Evolutionary conservation across 2,888 invertebrate species (phyloP), one percentile per base, ranked within the genome.

Genomic region (Sericinus montela): DNA sequence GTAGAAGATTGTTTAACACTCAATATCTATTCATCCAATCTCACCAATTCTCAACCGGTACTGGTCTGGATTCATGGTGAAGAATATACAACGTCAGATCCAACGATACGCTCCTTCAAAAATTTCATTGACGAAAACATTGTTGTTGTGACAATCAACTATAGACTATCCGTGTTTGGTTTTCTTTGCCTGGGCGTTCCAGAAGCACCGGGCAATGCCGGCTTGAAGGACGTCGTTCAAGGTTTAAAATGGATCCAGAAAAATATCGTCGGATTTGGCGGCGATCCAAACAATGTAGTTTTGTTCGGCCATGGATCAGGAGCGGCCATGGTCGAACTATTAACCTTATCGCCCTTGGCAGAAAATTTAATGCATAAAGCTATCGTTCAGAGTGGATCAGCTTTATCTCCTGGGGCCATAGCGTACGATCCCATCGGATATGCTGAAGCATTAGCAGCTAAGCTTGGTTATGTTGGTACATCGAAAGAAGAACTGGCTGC

Each of bases 261-360:
- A 44, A 94, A 97, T 67, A 94, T 95, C 32, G 81, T 62, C 1
- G 82, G 89, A 37, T 96, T 97, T 68, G 94, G 95, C 8, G 96
- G 96, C 0, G 92, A 97, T 74, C 91, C 92, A 0, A 89, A 91
- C 34, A 92, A 93, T 58, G 90, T 97, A 1, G 93, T 95, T 0
- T 72, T 97, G 0, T 90, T 95, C 69, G 97, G 97, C 0, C 95
- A 97, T 67, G 94, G 93, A n/a, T 93, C 95, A 1, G 94, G 94
- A 7, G 94, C 93, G 1, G 91, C 92, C 1, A 74, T 86, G 59
- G 88, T 80, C 0, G 88, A 88, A 56, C 61, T 88, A 4, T 58
- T 88, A 28, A 82, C 83, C 0, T 52, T 88, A 55, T 74, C 83
- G 3, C 72, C 77, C 1, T 57, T 64, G 54, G 55, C 79, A 4